Conservation (phyloP, 30 jellyfish, hydroid and myxozoan species). For the Turritopsis dohrnii region DNA sequence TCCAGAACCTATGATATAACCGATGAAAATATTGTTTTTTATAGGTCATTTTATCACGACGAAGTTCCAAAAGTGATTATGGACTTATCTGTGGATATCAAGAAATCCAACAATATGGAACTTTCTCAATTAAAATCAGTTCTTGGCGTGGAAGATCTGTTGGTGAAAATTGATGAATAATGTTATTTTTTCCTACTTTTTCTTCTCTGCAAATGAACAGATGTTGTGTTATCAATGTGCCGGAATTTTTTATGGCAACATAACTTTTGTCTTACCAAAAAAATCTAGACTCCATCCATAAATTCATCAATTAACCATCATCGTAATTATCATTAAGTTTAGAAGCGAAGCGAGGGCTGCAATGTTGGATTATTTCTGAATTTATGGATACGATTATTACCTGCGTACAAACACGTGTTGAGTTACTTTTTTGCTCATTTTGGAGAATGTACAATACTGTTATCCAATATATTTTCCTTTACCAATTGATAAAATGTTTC, state of each 20-base stretch:
- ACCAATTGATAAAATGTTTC: too few species aligned
- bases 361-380: too few species aligned
- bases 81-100: constrained; percentile 8
- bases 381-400: too few species aligned
- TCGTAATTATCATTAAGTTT: too few species aligned
- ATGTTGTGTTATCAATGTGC: not conserved
- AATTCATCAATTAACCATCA: too few species aligned
- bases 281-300: not conserved
- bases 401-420: not conserved
- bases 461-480: not conserved
- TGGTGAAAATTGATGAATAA: constrained; percentile 26
- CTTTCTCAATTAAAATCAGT: not conserved
- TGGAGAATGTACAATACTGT: not conserved
- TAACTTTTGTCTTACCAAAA: not conserved
- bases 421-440: not conserved
- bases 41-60: constrained; percentile 20
- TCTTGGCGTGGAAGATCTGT: constrained; percentile 21
- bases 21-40: not conserved
- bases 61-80: constrained; percentile 30
- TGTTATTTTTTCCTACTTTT: not conserved
- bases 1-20: too few species aligned
- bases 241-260: constrained; percentile 15
- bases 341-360: too few species aligned
- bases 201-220: not conserved
- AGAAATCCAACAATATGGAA: not conserved